Evolutionary conservation across 2,888 invertebrate genomes (phyloP), one percentile per base, ranked within the genome.

Genomic region (Cacoxenus indagator): DNA sequence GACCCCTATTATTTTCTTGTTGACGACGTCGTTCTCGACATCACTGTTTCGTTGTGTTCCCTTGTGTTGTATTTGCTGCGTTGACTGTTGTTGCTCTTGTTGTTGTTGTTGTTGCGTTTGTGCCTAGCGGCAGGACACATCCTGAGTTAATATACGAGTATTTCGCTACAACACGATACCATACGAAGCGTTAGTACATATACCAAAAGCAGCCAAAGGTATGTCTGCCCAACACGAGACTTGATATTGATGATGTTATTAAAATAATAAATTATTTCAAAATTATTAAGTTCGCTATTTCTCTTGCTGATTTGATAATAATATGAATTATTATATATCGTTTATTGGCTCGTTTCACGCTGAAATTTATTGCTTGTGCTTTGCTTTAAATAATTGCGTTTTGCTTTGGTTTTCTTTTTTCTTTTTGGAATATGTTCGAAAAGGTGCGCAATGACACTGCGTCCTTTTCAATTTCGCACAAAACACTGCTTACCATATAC

Each of bases 201-300:
- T 37, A 11, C 8, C 37, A 14, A 11, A 37, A 37, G 51, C 9
- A 51, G 22, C 9, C 24, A 51, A n/a, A 37, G 37, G 37, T 37
- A 37, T 37, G 37, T 22, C 24, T 5, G 19, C 51, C 51, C 51
- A 51, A 51, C 9, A 22, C 9, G 51, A 22, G 78, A 79, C 78
- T 82, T 81, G 70, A 81, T 81, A 81, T 81, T 81, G 80, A 81
- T 81, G 80, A 81, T 81, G 80, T 81, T 81, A 81, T 81, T 81
- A 81, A 81, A 81, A 81, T 81, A 81, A 81, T 81, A 81, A 81
- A 81, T 81, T 81, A 81, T 81, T 81, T 82, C 75, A 81, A 81
- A 81, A 81, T 81, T 81, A 81, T 81, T 82, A 81, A 81, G 82
- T 80, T 75, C 72, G 74, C 81, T 77, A 82, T 80, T 80, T 81